A percentile compares a stretch with the other conserved stretches of the same genome.
These are phyloP conservation scores for Numenius phaeopus DNA, from an alignment of 2,797 vertebrate species.

Conservation along the genomic window DNA sequence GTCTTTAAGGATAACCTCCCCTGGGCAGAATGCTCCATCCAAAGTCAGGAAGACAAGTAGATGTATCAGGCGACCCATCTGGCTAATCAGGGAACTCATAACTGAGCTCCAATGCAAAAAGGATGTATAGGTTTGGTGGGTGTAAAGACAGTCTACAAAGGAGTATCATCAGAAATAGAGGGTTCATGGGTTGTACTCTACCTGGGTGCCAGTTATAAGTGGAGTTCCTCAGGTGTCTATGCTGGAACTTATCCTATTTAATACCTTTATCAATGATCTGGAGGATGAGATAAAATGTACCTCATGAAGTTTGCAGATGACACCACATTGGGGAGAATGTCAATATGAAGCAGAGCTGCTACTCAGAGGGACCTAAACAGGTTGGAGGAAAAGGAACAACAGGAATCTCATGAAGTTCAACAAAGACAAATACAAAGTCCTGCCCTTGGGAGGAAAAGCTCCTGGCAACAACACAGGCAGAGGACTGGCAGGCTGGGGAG, in stretches of 20 bases:
- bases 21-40: not conserved
- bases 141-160: not conserved
- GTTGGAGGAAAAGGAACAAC: not conserved
- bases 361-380: no score
- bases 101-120: not conserved
- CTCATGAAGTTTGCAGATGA: not conserved
- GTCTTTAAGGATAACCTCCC: not conserved
- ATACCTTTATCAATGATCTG: not conserved
- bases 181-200: not conserved
- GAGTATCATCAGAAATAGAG: not conserved
- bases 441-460: not conserved
- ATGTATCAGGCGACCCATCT: not conserved
- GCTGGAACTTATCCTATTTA: not conserved
- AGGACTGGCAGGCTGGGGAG: not conserved
- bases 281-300: not conserved
- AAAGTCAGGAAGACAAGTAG: not conserved
- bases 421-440: not conserved
- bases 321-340: not conserved
- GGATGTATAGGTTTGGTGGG: not conserved
- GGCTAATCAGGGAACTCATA: not conserved
- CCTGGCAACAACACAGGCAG: not conserved
- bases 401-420: not conserved
- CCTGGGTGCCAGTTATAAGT: not conserved
- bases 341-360: not conserved
- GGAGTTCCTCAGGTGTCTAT: not conserved